Conservation (phyloP, 2,888 invertebrate species). For the Cheilosia urbana region DNA sequence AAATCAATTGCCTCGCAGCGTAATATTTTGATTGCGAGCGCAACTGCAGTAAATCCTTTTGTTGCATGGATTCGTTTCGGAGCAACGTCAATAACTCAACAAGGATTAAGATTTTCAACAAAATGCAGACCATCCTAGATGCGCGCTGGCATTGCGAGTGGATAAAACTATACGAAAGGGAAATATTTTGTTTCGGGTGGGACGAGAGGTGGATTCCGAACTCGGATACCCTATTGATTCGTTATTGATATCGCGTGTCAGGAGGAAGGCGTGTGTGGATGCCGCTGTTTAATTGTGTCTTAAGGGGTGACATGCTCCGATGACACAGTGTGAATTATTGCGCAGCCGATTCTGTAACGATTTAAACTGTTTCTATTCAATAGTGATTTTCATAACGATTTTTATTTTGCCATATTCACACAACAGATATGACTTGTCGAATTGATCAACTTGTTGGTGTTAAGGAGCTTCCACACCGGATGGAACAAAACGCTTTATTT, state of each 20-base stretch:
- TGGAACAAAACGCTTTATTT: too few species aligned
- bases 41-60: constrained; percentile 71
- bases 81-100: constrained; percentile 57
- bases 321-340: constrained; percentile 14
- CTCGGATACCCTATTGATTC: constrained; percentile 33
- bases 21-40: constrained; percentile 65
- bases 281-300: not conserved
- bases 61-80: constrained; percentile 25
- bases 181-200: constrained; percentile 1
- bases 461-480: too few species aligned
- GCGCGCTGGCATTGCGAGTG: not conserved
- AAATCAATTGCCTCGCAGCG: constrained; percentile 67
- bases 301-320: constrained; percentile 30
- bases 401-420: too few species aligned
- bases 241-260: constrained; percentile 66
- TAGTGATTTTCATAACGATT: too few species aligned
- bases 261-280: constrained; percentile 16
- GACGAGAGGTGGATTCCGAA: constrained; percentile 31
- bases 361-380: too few species aligned
- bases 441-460: too few species aligned
- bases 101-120: constrained; percentile 60
- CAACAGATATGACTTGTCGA: too few species aligned
- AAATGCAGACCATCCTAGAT: not conserved
- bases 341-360: not conserved
- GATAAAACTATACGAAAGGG: not conserved